Conservation (phyloP, 2,113 vertebrate genomes). For the Notiomystis cincta region DNA sequence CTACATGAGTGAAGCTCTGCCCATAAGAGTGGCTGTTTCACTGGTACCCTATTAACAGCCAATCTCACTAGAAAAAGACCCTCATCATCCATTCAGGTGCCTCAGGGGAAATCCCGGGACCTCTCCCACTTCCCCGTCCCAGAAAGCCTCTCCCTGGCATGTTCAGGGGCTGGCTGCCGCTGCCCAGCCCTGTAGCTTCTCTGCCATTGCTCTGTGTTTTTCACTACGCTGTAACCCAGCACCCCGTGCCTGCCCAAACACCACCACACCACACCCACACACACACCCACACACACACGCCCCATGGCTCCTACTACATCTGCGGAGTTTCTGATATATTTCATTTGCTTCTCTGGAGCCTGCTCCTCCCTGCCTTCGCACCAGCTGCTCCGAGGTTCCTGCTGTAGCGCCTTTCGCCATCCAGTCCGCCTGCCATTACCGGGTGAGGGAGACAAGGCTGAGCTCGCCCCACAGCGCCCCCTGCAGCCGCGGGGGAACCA, state of each 20-base stretch:
- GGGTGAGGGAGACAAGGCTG: accelerated
- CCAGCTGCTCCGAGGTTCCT: accelerated
- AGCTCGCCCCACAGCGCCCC: background rate
- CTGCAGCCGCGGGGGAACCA: background rate
- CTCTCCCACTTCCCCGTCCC: no score
- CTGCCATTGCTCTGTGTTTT: background rate
- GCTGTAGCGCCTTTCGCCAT: background rate
- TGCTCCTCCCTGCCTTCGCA: accelerated
- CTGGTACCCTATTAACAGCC: background rate
- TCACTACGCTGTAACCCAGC: background rate
- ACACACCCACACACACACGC: no score
- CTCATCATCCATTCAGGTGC: no score
- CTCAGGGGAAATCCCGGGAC: accelerated
- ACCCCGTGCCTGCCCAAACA: background rate
- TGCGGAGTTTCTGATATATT: background rate
- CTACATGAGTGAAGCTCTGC: background rate
- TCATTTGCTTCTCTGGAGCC: accelerated
- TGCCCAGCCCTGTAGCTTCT: accelerated
- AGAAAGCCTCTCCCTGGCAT: background rate
- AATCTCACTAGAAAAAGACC: background rate
- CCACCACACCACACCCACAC: no score
- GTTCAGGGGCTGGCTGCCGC: accelerated
- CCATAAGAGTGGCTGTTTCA: accelerated
- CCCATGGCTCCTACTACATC: background rate
- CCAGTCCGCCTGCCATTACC: accelerated